phyloP scores from a whole-genome alignment of 2,888 invertebrate genomes.

The Synanthedon myopaeformis region DNA sequence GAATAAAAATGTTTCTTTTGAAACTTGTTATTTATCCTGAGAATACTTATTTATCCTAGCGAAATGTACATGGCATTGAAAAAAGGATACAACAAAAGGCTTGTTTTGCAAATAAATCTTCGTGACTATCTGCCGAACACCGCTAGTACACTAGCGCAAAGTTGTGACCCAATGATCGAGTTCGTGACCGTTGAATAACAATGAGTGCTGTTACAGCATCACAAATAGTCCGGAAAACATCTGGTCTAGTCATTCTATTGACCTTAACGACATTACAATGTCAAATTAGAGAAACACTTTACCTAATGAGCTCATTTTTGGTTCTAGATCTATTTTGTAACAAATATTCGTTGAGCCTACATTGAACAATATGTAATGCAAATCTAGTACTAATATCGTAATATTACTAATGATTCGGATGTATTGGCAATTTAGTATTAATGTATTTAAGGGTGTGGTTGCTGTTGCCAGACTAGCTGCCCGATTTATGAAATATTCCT shows the following conservation, averaged over 20 bases:
- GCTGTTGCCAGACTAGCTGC: too few species aligned
- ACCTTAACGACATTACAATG: constrained; percentile 34
- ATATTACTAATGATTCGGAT: too few species aligned
- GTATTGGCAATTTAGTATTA: too few species aligned
- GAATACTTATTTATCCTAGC: constrained; percentile 4
- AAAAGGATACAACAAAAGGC: background rate
- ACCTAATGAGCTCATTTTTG: background rate
- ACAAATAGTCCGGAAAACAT: constrained; percentile 37
- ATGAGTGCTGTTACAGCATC: constrained; percentile 31
- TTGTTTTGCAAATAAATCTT: constrained; percentile 4
- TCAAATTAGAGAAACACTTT: constrained; percentile 12
- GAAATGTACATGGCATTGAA: constrained; percentile 9
- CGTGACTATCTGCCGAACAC: constrained; percentile 21
- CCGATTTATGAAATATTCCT: too few species aligned
- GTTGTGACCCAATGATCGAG: constrained; percentile 42
- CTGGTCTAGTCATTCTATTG: constrained; percentile 22
- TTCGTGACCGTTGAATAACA: constrained; percentile 50
- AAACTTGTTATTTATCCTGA: background rate
- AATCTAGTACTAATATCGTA: too few species aligned
- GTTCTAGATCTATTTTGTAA: background rate
- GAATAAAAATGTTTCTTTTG: too few species aligned
- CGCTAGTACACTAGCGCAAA: constrained; percentile 17
- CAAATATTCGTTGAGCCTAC: too few species aligned
- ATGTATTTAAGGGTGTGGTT: too few species aligned
- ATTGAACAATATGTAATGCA: too few species aligned